These are phyloP conservation scores for Chalcis sispes DNA, from an alignment of 2,888 invertebrate genomes.

Conservation along the genomic window DNA sequence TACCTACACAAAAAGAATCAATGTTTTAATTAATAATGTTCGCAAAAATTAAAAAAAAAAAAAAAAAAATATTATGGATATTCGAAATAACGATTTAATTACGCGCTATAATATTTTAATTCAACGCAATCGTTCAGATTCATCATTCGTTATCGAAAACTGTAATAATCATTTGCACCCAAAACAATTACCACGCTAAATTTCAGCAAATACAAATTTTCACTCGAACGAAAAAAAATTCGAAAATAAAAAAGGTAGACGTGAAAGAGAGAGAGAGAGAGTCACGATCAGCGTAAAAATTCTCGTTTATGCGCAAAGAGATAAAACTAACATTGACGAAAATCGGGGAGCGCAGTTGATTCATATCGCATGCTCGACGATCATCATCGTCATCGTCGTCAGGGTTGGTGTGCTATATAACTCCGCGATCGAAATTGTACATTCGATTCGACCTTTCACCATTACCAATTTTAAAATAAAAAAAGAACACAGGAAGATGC, in stretches of 20 bases:
- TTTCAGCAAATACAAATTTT: background rate
- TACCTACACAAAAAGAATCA: too few relatives aligned
- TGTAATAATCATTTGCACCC: too few relatives aligned
- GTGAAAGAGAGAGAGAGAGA: background rate
- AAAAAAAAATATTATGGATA: too few relatives aligned
- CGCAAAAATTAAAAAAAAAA: background rate
- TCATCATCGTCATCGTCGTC: constrained; percentile 13
- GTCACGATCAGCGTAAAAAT: constrained; percentile 3
- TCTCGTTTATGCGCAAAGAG: background rate
- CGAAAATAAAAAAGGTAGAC: too few relatives aligned
- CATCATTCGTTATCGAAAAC: too few relatives aligned
- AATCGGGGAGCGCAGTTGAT: constrained; percentile 19
- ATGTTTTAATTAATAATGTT: background rate
- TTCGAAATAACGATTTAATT: too few relatives aligned
- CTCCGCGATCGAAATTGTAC: constrained; percentile 42
- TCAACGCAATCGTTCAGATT: too few relatives aligned
- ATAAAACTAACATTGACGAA: constrained; percentile 46
- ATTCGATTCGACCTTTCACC: constrained; percentile 11
- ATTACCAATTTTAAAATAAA: background rate
- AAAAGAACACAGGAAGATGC: background rate
- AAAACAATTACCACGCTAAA: background rate
- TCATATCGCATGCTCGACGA: constrained; percentile 33
- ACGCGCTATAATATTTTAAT: too few relatives aligned
- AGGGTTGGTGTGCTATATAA: background rate
- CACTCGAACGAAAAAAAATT: too few relatives aligned